Evolutionary conservation across 2,888 invertebrate genomes (phyloP), one percentile per base, ranked within the genome.

Genomic region (Chironomus riparius): DNA sequence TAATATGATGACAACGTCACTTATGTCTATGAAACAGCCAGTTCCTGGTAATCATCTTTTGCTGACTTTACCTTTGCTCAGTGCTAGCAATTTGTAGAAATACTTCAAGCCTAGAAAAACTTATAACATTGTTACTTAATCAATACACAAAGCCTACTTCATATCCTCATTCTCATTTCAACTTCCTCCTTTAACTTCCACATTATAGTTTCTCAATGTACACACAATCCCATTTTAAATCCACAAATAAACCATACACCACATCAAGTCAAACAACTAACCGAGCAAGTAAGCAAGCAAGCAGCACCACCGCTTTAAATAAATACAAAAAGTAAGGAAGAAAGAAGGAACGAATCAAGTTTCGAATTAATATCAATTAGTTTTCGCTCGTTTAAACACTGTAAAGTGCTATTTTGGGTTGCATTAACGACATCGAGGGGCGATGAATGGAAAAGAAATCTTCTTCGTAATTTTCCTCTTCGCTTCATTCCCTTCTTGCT

Each of bases 341-440:
- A 65, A 65, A 24, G 4, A 65, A 24, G 21, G 21, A 21, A 24
- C 24, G 65, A 65, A 65, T 65, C 65, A 18, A 22, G 65, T 65
- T 65, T 65, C 22, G 65, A 65, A 65, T 65, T 65, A 65, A 65
- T 65, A 65, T 65, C 65, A 65, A 65, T 65, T 65, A 65, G 65
- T 65, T 65, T 65, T 65, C 65, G 65, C 65, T 65, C 22, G 21
- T 65, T 65, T 65, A 21, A 6, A 65, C 65, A 65, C 65, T 65
- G 22, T 24, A 65, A 65, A 65, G 22, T 65, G 62, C 62, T 65
- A 7, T 56, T 56, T 56, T 56, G 65, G 65, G 65, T 65, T 65
- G 65, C 65, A 65, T 65, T 65, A 65, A 65, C 18, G 56, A 18
- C 18, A 65, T 18, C 65, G 21, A 21, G 22, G 38, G 38, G 38